Conservation (phyloP, 2,888 invertebrate genomes). For the Rhorus exstirpatorius region DNA sequence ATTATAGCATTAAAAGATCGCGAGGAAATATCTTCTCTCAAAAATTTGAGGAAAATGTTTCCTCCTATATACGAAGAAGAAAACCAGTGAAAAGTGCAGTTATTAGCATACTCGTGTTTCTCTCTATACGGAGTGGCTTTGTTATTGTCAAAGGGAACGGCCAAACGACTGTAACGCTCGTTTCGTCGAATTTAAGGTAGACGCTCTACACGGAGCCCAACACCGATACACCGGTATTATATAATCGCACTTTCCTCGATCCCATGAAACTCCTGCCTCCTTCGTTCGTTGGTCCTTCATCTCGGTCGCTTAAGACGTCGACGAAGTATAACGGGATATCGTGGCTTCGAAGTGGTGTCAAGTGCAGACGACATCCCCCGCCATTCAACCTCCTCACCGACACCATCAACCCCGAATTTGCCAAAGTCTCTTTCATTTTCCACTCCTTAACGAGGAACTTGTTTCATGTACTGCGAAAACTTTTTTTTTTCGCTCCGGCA, state of each 20-base stretch:
- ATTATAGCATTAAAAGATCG: no score
- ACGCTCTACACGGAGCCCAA: slow-evolving; percentile 7
- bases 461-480: slow-evolving; percentile 5
- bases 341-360: slow-evolving; percentile 76
- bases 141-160: not conserved
- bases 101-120: slow-evolving; percentile 12
- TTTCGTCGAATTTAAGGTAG: not conserved
- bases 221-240: slow-evolving; percentile 41
- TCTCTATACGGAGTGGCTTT: not conserved
- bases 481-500: not conserved
- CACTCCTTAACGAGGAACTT: slow-evolving; percentile 31
- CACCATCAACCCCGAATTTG: slow-evolving; percentile 32
- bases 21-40: not conserved
- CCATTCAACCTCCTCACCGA: slow-evolving; percentile 7
- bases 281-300: slow-evolving; percentile 47
- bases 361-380: slow-evolving; percentile 73
- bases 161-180: slow-evolving; percentile 22
- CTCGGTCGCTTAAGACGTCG: slow-evolving; percentile 62
- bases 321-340: slow-evolving; percentile 76
- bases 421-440: slow-evolving; percentile 33
- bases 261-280: slow-evolving; percentile 43
- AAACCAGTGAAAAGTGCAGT: not conserved
- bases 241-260: slow-evolving; percentile 60
- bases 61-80: not conserved
- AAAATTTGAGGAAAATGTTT: not conserved